Evolutionary conservation across 2,888 invertebrate species (phyloP), one percentile per base, ranked within the genome.

Genomic region (Cephalotes varians): DNA sequence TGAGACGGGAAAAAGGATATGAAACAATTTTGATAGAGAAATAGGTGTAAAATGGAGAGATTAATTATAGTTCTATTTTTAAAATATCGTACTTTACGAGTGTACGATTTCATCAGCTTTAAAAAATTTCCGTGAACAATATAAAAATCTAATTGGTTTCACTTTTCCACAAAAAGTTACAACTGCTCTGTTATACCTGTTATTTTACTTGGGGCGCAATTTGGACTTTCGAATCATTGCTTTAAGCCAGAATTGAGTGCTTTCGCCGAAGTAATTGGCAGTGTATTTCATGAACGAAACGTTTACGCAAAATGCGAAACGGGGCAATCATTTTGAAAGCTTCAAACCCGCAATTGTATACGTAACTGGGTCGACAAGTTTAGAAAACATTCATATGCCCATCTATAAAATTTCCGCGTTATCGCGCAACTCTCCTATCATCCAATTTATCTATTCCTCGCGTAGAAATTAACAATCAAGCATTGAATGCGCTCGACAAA

Each of bases 241-340:
- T 56, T 31, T 44, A 56, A 56, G 34, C 7, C 12, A 25, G 56
- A 58, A 34, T 44, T n/a, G 21, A 34, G 56, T 34, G 56, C 31
- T 77, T 44, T 18, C 34, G 31, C 4, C 6, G 21, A 69, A 77
- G 65, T 69, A 67, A 67, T 77, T 69, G 69, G 21, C 21, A 15
- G 25, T 56, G 9, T 25, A 34, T 44, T 77, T 69, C 71, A n/a
- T 34, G 69, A 77, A 77, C 34, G 25, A 69, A 44, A 77, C 10
- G 31, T 56, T 40, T 25, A 34, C 5, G 44, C 44, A 56, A 76
- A 76, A 65, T 40, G n/a, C 51, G 40, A 69, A 77, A 77, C 47
- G 28, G 47, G 12, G 34, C 56, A 77, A 77, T 77, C 56, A 56
- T 58, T 44, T 56, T 31, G 28, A 77, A 69, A 77, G 69, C 71